A percentile compares a stretch with the other conserved stretches of the same genome.
These are phyloP conservation scores for Calcarius lapponicus DNA, from an alignment of 2,797 vertebrate genomes.

Conservation along the genomic window DNA sequence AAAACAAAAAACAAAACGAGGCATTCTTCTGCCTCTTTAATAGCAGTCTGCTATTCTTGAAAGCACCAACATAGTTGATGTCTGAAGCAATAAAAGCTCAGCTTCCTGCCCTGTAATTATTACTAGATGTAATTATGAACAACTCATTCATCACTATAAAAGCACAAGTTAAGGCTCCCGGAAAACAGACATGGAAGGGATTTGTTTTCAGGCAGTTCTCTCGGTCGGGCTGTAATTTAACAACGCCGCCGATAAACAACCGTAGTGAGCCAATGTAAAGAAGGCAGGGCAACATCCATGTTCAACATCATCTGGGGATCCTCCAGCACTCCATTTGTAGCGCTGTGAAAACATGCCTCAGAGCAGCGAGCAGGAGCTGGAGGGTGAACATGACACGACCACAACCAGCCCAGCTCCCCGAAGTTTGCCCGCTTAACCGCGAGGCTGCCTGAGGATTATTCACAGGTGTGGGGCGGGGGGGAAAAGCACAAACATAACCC, in stretches of 20 bases:
- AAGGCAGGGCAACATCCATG: neutral
- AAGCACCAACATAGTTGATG: neutral
- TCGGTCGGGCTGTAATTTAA: neutral
- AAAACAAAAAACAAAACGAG: fast-evolving
- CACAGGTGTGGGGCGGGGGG: fast-evolving
- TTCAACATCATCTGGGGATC: neutral
- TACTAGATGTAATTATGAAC: slow-evolving; percentile 1
- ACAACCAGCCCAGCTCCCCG: neutral
- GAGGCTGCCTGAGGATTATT: neutral
- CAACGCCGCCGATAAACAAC: neutral
- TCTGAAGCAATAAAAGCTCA: neutral
- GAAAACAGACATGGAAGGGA: neutral
- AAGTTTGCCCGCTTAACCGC: neutral
- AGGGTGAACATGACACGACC: fast-evolving
- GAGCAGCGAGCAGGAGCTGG: neutral
- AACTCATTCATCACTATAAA: neutral
- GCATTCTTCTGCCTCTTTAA: neutral
- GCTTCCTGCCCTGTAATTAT: neutral
- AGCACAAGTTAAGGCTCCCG: neutral
- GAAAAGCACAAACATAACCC: neutral
- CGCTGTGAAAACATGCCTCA: neutral
- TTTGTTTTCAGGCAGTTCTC: neutral
- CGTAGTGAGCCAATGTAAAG: neutral
- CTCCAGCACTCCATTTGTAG: neutral
- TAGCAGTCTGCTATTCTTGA: neutral